Percentiles rank a stretch among this genome's conserved stretches.
These are phyloP conservation scores for Ochotona princeps DNA, from an alignment of 2,113 vertebrate genomes.

Conservation along the genomic window DNA sequence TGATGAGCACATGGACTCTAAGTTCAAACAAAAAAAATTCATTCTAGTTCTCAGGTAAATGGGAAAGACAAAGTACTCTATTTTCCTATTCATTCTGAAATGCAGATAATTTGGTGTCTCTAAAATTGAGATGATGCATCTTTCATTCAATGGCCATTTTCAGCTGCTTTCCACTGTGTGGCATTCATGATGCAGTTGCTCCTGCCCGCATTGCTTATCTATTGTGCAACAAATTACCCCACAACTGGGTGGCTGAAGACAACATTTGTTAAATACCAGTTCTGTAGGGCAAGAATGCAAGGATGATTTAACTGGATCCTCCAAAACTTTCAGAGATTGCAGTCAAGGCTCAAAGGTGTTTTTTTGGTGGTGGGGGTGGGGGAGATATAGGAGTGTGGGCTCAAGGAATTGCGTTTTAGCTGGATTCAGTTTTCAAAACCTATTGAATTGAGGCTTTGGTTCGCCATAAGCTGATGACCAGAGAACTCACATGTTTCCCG, in stretches of 20 bases:
- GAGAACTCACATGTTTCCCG: not conserved
- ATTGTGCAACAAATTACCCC: constrained; percentile 48
- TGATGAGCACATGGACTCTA: not conserved
- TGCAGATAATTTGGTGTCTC: constrained; percentile 27
- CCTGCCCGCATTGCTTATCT: constrained; percentile 30
- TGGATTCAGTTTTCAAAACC: not conserved
- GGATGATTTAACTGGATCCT: not conserved
- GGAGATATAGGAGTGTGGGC: not conserved
- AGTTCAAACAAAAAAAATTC: not conserved
- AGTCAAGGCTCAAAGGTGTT: not conserved
- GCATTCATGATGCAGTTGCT: constrained; percentile 27
- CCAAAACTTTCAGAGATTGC: not conserved
- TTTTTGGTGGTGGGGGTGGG: not conserved
- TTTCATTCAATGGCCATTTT: constrained; percentile 55
- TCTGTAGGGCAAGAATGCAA: not conserved
- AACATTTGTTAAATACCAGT: constrained; percentile 37
- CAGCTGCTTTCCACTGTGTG: constrained; percentile 29
- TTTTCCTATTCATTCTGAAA: constrained; percentile 52
- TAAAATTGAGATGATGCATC: constrained; percentile 29
- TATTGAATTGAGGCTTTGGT: constrained; percentile 9
- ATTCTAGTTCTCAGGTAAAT: not conserved
- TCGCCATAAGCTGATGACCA: constrained; percentile 24
- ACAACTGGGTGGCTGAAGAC: not conserved
- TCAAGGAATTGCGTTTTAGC: not conserved
- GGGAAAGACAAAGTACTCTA: not conserved